These are phyloP conservation scores for Iphiclides podalirius DNA, from an alignment of 2,888 invertebrate species.

Conservation along the genomic window DNA sequence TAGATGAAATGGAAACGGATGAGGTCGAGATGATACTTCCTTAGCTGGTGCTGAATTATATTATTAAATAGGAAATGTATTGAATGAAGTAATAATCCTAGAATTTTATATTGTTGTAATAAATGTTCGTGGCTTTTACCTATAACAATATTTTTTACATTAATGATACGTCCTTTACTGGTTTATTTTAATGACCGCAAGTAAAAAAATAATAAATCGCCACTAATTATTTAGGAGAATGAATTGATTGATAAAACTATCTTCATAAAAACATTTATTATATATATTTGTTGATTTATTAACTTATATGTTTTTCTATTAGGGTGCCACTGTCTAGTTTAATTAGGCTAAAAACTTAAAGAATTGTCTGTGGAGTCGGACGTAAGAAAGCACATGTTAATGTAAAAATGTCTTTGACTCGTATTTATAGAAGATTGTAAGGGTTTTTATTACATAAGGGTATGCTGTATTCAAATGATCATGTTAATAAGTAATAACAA, in stretches of 20 bases:
- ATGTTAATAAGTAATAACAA: conserved; percentile 12
- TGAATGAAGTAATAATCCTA: neutral
- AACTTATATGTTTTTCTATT: neutral
- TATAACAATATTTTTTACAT: neutral
- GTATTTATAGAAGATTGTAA: neutral
- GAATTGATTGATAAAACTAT: neutral
- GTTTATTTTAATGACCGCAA: no score
- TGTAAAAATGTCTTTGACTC: neutral
- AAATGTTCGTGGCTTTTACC: neutral
- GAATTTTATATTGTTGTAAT: neutral
- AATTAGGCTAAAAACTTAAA: neutral
- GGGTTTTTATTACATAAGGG: neutral
- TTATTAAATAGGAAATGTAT: neutral
- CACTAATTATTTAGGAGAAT: neutral
- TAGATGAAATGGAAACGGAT: conserved; percentile 19
- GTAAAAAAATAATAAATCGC: no score
- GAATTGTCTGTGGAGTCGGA: neutral
- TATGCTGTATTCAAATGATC: conserved; percentile 3
- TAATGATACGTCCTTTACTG: no score
- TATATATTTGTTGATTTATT: neutral
- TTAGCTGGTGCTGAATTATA: conserved; percentile 25
- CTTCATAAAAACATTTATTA: no score
- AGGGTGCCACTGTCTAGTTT: neutral
- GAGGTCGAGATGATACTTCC: conserved; percentile 43
- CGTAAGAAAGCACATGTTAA: neutral